A percentile compares a stretch with the other conserved stretches of the same genome.
These are phyloP conservation scores for Coregonus suidteri DNA, from an alignment of 2,797 vertebrate genomes.

Conservation along the genomic window DNA sequence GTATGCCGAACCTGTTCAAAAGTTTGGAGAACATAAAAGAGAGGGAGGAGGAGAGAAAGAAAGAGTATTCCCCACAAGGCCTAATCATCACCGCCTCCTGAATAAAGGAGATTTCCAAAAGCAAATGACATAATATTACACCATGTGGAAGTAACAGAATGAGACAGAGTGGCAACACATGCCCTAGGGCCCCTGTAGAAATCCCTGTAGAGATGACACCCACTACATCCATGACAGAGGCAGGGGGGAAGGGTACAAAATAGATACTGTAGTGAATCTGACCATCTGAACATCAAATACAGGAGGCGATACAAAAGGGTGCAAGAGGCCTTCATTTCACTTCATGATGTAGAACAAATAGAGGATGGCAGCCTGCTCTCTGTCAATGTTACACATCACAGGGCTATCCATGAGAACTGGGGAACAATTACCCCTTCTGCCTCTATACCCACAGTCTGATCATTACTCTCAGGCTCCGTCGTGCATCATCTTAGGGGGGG, in stretches of 20 bases:
- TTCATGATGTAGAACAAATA: slow-evolving; percentile 54
- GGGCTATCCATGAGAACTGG: slow-evolving; percentile 48
- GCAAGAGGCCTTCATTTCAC: slow-evolving; percentile 34
- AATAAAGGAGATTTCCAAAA: slow-evolving; percentile 14
- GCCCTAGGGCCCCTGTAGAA: slow-evolving; percentile 20
- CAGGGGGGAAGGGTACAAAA: slow-evolving; percentile 23
- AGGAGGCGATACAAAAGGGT: slow-evolving; percentile 31
- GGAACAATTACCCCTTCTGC: slow-evolving; percentile 20
- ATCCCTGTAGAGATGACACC: neutral
- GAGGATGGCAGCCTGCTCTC: slow-evolving; percentile 47
- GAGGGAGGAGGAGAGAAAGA: neutral
- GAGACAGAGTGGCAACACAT: slow-evolving; percentile 10
- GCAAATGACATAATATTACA: slow-evolving; percentile 11
- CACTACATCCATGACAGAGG: slow-evolving; percentile 16
- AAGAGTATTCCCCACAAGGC: neutral
- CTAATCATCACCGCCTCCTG: slow-evolving; percentile 9
- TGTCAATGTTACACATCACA: slow-evolving; percentile 43
- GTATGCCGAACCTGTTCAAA: neutral
- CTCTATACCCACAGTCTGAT: neutral
- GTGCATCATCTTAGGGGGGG: slow-evolving; percentile 6
- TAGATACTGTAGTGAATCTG: slow-evolving; percentile 8
- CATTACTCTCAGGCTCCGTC: slow-evolving; percentile 30
- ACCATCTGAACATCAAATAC: neutral
- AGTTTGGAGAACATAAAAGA: slow-evolving; percentile 9
- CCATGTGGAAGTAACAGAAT: slow-evolving; percentile 27